Percentiles rank a stretch among this genome's conserved stretches.
phyloP scores from a whole-genome alignment of 2,113 vertebrate species.

The Saccopteryx bilineata region DNA sequence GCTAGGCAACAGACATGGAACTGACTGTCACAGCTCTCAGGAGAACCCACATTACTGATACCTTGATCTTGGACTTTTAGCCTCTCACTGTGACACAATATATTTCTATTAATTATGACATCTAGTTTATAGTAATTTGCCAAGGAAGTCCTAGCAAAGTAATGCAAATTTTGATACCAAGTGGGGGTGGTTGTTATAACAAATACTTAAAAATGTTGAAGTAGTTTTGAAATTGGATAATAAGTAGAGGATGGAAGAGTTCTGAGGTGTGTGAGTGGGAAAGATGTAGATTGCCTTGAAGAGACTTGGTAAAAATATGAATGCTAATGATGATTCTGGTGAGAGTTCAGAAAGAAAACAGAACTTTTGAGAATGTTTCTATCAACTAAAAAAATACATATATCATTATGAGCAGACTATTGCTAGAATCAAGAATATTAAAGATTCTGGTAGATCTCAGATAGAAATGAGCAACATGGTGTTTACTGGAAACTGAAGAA shows the following conservation, averaged over 20 bases:
- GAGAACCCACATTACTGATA: neutral
- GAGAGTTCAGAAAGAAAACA: neutral
- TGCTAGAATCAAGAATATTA: neutral
- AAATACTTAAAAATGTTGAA: neutral
- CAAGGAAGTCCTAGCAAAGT: neutral
- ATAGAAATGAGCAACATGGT: neutral
- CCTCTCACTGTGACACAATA: neutral
- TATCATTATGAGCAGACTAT: neutral
- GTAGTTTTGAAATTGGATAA: neutral
- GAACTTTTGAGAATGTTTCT: neutral
- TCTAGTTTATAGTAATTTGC: neutral
- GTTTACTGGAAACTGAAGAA: neutral
- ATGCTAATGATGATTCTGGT: neutral
- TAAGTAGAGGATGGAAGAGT: neutral
- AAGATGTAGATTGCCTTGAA: neutral
- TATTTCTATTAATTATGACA: neutral
- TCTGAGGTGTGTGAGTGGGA: neutral
- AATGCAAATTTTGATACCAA: neutral
- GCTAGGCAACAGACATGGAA: no score
- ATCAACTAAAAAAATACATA: neutral
- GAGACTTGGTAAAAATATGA: neutral
- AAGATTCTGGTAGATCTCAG: neutral
- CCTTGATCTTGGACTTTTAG: neutral
- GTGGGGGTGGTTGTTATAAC: neutral
- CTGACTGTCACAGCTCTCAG: neutral